phyloP scores from a whole-genome alignment of 2,113 vertebrate species.

The Raja brachyura region DNA sequence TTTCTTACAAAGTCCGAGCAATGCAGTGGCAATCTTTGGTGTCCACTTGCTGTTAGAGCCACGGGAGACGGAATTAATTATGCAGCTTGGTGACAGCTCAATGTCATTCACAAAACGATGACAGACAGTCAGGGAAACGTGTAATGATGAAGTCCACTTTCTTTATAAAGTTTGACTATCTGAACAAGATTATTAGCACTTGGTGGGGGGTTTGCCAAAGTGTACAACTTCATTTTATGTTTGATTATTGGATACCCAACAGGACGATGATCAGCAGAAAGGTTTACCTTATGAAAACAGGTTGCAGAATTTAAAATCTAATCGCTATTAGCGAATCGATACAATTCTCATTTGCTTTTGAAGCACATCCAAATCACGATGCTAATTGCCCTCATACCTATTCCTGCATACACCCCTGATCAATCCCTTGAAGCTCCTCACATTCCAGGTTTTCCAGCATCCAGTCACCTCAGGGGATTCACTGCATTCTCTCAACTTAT shows the following conservation, averaged over 20 bases:
- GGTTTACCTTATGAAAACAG: not conserved
- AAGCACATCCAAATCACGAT: not conserved
- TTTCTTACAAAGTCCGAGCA: not conserved
- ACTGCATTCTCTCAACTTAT: not conserved
- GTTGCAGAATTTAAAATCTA: constrained; percentile 3
- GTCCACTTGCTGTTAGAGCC: not conserved
- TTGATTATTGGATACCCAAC: not conserved
- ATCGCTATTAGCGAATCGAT: not conserved
- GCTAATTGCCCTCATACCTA: not conserved
- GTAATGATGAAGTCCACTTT: not conserved
- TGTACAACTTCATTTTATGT: not conserved
- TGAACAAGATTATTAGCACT: no score
- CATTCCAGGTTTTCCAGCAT: not conserved
- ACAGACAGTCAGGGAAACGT: not conserved
- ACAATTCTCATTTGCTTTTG: not conserved
- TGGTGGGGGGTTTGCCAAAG: not conserved
- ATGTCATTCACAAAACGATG: not conserved
- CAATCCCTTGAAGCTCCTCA: not conserved
- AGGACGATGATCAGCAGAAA: not conserved
- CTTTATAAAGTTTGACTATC: not conserved
- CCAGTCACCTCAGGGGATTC: not conserved
- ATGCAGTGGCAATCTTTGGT: not conserved
- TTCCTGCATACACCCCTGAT: not conserved
- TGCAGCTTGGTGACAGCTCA: not conserved
- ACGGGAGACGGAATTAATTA: not conserved